These are phyloP conservation scores for Ypsolopha sequella DNA, from an alignment of 2,888 invertebrate genomes.

Conservation along the genomic window DNA sequence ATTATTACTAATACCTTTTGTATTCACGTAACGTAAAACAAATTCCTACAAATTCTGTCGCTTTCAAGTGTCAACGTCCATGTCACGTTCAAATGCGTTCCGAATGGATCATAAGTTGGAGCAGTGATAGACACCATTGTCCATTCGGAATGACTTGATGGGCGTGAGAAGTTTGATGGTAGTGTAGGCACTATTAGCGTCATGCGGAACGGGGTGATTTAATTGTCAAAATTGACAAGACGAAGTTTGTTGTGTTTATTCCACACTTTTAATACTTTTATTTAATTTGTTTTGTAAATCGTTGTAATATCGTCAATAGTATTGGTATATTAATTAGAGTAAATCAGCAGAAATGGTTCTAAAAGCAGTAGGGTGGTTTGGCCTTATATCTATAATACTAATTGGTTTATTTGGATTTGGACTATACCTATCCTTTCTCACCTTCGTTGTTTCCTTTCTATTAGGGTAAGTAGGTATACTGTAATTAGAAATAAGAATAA, in stretches of 20 bases:
- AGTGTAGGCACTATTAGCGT: no score
- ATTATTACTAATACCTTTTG: no score
- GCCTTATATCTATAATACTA: slow-evolving; percentile 46
- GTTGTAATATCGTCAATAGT: slow-evolving; percentile 21
- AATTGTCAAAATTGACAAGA: slow-evolving; percentile 12
- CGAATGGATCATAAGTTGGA: no score
- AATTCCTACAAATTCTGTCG: no score
- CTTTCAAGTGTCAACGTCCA: no score
- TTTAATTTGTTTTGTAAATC: slow-evolving; percentile 22
- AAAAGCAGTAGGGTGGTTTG: slow-evolving; percentile 46
- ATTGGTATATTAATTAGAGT: neutral
- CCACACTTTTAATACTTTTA: slow-evolving; percentile 15
- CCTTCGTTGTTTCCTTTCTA: slow-evolving; percentile 48
- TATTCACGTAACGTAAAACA: no score
- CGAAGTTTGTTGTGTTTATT: slow-evolving; percentile 8
- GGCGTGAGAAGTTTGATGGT: no score
- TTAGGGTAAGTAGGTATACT: slow-evolving; percentile 39
- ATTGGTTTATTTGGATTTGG: slow-evolving; percentile 54
- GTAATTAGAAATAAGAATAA: no score
- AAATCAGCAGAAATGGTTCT: slow-evolving; percentile 27
- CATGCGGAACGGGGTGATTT: slow-evolving; percentile 17
- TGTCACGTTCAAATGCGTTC: no score
- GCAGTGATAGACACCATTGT: no score
- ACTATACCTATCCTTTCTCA: slow-evolving; percentile 44
- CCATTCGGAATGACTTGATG: no score